Conservation (phyloP, 2,888 invertebrate genomes). For the Epistrophe grossulariae region DNA sequence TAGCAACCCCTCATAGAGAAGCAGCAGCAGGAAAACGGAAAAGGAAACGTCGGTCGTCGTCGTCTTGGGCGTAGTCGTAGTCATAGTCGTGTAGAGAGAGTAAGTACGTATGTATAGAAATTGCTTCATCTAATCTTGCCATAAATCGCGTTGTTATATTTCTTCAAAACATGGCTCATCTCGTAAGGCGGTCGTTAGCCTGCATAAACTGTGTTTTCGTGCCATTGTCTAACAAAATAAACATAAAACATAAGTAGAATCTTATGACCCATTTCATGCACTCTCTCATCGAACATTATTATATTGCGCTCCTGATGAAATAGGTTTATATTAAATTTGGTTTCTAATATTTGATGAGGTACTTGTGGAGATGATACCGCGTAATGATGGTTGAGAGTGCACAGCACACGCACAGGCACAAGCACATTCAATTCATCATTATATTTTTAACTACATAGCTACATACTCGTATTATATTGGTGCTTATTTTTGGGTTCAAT, state of each 20-base stretch:
- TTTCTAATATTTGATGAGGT: constrained; percentile 41
- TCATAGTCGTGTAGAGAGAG: not conserved
- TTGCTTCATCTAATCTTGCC: constrained; percentile 32
- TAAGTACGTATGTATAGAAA: not conserved
- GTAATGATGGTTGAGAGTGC: constrained; percentile 7
- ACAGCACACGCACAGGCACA: constrained; percentile 2
- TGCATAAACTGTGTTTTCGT: constrained; percentile 35
- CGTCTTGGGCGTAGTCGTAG: not conserved
- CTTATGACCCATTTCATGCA: constrained; percentile 47
- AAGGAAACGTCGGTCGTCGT: not conserved
- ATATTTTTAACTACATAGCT: constrained; percentile 23
- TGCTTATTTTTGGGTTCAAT: not conserved
- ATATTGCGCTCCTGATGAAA: constrained; percentile 23
- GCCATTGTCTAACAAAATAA: constrained; percentile 34
- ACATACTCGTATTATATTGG: no score
- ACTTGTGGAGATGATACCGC: constrained; percentile 22
- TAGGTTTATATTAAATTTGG: constrained; percentile 39
- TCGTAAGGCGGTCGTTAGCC: constrained; percentile 53
- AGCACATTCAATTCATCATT: not conserved
- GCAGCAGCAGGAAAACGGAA: not conserved
- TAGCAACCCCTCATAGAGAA: not conserved
- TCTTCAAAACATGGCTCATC: constrained; percentile 48
- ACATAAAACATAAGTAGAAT: constrained; percentile 53
- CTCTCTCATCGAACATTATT: constrained; percentile 35
- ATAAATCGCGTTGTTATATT: constrained; percentile 57